Evolutionary conservation across 2,113 vertebrate species (phyloP).

Genomic region (Motacilla alba): DNA sequence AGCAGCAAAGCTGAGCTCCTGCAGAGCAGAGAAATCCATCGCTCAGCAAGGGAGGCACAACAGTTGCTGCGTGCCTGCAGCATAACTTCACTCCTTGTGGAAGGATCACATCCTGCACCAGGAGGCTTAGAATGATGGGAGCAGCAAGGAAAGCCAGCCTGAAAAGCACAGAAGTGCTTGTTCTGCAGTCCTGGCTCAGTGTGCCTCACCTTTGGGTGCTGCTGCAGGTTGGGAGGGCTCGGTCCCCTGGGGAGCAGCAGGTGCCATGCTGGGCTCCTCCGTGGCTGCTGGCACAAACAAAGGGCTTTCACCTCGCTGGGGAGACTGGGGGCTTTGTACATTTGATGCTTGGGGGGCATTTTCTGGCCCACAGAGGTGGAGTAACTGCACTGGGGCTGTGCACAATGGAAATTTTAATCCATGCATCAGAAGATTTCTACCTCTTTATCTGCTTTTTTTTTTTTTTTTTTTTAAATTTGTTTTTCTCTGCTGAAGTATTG

Average conservation of each 20-base stretch:
- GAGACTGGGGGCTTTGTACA: too few species aligned
- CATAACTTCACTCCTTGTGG: not conserved
- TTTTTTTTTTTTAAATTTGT: not conserved
- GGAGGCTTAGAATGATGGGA: not conserved
- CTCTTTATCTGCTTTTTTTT: not conserved
- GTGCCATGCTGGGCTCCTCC: not conserved
- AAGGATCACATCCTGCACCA: fast-evolving
- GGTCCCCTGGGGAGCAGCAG: not conserved
- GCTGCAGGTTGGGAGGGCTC: not conserved
- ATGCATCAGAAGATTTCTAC: not conserved
- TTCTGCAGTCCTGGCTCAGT: not conserved
- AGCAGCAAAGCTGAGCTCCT: not conserved
- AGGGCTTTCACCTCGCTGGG: fast-evolving
- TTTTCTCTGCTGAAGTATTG: not conserved
- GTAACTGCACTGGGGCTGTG: not conserved
- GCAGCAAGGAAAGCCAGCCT: not conserved
- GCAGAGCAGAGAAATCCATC: not conserved
- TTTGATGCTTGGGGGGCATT: not conserved
- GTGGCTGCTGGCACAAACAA: not conserved
- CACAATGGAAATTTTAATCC: not conserved
- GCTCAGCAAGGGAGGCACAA: not conserved
- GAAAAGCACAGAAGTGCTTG: fast-evolving
- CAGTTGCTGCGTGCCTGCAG: not conserved
- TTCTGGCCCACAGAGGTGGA: not conserved
- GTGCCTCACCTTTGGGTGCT: not conserved